Evolutionary conservation across 2,113 vertebrate genomes (phyloP).

Genomic region (Actenoides hombroni): DNA sequence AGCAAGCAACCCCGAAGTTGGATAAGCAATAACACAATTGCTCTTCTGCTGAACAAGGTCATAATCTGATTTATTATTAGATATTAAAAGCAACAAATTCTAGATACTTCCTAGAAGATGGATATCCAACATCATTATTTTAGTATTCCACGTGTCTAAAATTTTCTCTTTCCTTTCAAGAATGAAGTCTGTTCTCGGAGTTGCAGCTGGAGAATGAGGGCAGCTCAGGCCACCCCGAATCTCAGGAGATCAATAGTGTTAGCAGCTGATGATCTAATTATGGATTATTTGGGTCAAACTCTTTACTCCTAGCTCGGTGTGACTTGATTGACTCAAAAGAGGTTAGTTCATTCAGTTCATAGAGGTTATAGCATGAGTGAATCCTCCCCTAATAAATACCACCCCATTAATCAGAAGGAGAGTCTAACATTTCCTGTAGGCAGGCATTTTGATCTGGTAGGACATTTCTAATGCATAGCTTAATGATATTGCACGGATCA

Average conservation of each 20-base stretch:
- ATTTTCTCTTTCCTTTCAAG: background rate
- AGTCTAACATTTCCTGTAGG: background rate
- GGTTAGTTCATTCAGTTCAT: slow-evolving; percentile 22
- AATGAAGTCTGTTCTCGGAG: background rate
- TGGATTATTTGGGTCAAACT: slow-evolving; percentile 50
- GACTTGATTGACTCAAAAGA: slow-evolving; percentile 26
- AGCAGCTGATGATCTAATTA: slow-evolving; percentile 55
- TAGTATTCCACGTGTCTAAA: background rate
- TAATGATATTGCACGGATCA: background rate
- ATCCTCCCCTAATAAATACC: background rate
- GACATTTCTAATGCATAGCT: background rate
- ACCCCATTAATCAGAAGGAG: background rate
- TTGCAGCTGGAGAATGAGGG: slow-evolving; percentile 32
- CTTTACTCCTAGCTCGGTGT: slow-evolving; percentile 17
- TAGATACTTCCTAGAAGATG: background rate
- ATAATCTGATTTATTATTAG: background rate
- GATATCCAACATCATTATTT: background rate
- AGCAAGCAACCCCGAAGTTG: background rate
- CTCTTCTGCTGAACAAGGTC: slow-evolving; percentile 1
- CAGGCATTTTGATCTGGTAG: background rate
- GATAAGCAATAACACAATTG: background rate
- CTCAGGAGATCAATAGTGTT: slow-evolving; percentile 20
- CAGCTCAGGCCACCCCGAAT: slow-evolving; percentile 29
- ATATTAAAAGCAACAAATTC: background rate
- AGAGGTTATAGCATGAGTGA: background rate